These are phyloP conservation scores for Dufourea novaeangliae DNA, from an alignment of 1,140 invertebrate genomes.

Conservation along the genomic window DNA sequence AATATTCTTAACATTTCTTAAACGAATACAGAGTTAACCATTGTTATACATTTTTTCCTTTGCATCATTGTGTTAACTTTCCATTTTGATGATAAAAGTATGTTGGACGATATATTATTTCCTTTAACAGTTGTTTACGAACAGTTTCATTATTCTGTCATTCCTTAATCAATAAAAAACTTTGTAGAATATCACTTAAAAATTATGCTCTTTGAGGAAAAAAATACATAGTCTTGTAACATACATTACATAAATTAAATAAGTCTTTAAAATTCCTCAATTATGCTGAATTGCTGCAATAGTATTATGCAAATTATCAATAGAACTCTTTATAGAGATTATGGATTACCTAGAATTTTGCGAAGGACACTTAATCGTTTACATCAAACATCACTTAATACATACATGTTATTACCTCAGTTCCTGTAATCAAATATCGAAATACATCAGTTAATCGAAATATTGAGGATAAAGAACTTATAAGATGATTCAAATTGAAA, in stretches of 20 bases:
- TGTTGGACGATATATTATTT: constrained; percentile 2
- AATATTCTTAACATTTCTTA: not conserved
- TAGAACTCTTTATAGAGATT: not conserved
- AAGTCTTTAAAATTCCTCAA: not conserved
- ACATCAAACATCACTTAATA: not conserved
- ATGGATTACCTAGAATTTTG: too few relatives aligned
- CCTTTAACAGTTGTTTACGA: not conserved
- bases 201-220: not conserved
- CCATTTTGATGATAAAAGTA: not conserved
- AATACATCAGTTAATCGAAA: too few relatives aligned
- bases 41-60: too few relatives aligned
- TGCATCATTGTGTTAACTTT: not conserved
- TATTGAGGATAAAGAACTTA: not conserved
- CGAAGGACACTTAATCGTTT: not conserved
- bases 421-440: not conserved
- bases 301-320: not conserved
- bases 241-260: not conserved
- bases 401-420: not conserved
- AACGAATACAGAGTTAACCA: too few relatives aligned
- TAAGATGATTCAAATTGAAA: not conserved
- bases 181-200: not conserved
- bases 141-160: not conserved
- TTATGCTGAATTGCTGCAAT: not conserved
- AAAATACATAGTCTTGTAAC: not conserved
- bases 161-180: not conserved